phyloP scores from a whole-genome alignment of 1,140 invertebrate genomes.

The Phymastichus coffea region DNA sequence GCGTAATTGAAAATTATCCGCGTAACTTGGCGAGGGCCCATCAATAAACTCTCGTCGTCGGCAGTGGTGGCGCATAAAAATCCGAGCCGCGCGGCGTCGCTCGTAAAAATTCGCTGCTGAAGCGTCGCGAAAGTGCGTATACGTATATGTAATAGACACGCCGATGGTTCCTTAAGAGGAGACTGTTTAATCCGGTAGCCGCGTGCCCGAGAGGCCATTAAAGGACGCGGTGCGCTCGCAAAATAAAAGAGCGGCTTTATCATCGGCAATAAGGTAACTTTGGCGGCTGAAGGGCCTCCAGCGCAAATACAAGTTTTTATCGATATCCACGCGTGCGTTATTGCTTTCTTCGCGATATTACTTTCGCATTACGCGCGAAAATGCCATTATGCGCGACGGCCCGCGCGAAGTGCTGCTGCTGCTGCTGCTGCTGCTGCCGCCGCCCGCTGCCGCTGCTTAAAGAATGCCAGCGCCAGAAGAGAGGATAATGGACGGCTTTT shows the following conservation, averaged over 20 bases:
- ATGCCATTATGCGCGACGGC: slow-evolving; percentile 5
- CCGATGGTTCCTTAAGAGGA: too few relatives aligned
- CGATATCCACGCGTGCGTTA: slow-evolving; percentile 35
- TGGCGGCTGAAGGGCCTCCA: slow-evolving; percentile 5
- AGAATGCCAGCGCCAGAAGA: too few relatives aligned
- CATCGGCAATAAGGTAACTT: slow-evolving; percentile 33
- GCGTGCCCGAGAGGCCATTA: not conserved
- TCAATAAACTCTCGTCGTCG: not conserved
- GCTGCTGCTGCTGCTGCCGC: too few relatives aligned
- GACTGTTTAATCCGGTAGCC: slow-evolving; percentile 2
- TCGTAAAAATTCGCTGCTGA: too few relatives aligned
- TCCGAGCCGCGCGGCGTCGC: too few relatives aligned
- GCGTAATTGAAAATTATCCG: slow-evolving; percentile 19
- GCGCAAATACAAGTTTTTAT: slow-evolving; percentile 35
- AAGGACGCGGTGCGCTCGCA: slow-evolving; percentile 12
- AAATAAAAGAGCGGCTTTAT: slow-evolving; percentile 39
- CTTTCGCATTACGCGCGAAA: slow-evolving; percentile 34
- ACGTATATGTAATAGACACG: too few relatives aligned
- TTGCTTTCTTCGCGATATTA: slow-evolving; percentile 34
- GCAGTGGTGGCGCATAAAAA: not conserved
- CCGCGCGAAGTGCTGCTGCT: slow-evolving; percentile 3
- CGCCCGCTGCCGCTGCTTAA: too few relatives aligned
- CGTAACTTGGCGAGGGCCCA: not conserved
- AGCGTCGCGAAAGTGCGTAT: too few relatives aligned
- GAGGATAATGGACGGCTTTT: too few relatives aligned